A percentile compares a stretch with the other conserved stretches of the same genome.
phyloP scores from a whole-genome alignment of 2,113 vertebrate species.

The human (Homo sapiens) region GRCh38 chr14:36261501-36262000 shows the following conservation, averaged over 20 bases:
- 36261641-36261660: not conserved
- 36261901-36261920: slow-evolving; percentile 21
- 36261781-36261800: not conserved
- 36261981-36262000: not conserved
- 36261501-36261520: not conserved
- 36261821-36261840: not conserved
- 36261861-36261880: not conserved
- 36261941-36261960: not conserved
- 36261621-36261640: not conserved
- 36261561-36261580: not conserved
- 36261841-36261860: not conserved
- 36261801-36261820: not conserved
- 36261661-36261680: not conserved
- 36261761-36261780: not conserved
- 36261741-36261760: not conserved
- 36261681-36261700: not conserved
- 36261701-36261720: not conserved
- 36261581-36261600: not conserved
- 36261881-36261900: not conserved
- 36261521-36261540: not conserved
- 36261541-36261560: not conserved
- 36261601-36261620: not conserved
- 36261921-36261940: not conserved
- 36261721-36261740: not conserved
- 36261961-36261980: not conserved